Evolutionary conservation across 1,140 invertebrate species (phyloP), one percentile per base, ranked within the genome.

Genomic region (Ganaspis sp.): DNA sequence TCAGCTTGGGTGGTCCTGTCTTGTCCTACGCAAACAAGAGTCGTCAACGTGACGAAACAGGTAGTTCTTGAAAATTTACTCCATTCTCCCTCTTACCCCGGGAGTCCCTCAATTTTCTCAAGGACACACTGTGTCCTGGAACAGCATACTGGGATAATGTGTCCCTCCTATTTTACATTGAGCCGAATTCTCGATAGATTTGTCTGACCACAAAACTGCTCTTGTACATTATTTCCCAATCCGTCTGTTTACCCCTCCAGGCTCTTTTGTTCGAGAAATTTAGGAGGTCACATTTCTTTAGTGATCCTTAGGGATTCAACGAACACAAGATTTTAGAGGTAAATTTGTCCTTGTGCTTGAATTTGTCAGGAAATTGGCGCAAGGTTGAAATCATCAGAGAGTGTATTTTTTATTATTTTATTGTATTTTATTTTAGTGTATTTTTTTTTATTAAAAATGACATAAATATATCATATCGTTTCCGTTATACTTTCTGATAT

Each of bases 1-100:
- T 82, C 72, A 83, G 77, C 85, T 80, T 88, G 87, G 86, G 88
- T 89, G 87, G 88, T 89, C 87, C 76, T 84, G 82, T 87, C 87
- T 73, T 84, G 81, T 86, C 87, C 88, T 88, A 88, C 87, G 88
- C 88, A 89, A 89, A 89, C 87, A 88, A 84, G 79, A 81, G 75
- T 78, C 76, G 78, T 74, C 82, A 84, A 84, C 83, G 80, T 76
- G 78, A 77, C 82, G 78, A 83, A 86, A 86, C 86, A 85, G 86
- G 84, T 87, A 87, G 84, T 83, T 82, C 82, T 72, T 77, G 81
- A 81, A 87, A 89, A 89, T 88, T 89, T 89, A 87, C 84, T 84
- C 85, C 12, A 4, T 2, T 82, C 85, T 89, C 87, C 87, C 81
- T 80, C 85, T 87, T 85, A 85, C 45, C 45, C 53, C 19, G 19